Evolutionary conservation across 2,888 invertebrate species (phyloP).

Genomic region (Theristus sp.): DNA sequence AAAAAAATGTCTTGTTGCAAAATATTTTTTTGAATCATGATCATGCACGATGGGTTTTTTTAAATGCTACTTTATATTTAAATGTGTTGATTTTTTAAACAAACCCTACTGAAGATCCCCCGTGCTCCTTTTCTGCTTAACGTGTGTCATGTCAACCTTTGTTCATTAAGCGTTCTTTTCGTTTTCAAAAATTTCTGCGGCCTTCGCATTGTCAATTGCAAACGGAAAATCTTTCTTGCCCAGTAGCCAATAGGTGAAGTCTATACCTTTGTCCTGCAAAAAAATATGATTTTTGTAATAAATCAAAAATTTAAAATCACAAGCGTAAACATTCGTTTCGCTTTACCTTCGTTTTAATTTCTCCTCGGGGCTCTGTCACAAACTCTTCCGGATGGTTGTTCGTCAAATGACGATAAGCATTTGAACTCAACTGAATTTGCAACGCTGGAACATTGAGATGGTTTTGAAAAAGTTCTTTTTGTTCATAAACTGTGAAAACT

Average conservation of each 20-base stretch:
- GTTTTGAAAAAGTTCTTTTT: background rate
- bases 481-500: too few relatives aligned
- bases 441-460: background rate
- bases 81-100: too few relatives aligned
- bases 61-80: too few relatives aligned
- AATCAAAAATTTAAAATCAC: background rate
- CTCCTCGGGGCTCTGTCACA: background rate
- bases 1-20: too few relatives aligned
- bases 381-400: background rate
- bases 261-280: too few relatives aligned
- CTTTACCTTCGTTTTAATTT: background rate
- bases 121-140: too few relatives aligned
- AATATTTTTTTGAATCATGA: too few relatives aligned
- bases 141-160: too few relatives aligned
- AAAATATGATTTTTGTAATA: background rate
- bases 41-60: too few relatives aligned
- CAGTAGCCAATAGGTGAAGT: conserved; percentile 2
- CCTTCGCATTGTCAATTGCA: background rate
- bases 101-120: too few relatives aligned
- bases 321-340: background rate
- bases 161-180: background rate
- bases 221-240: background rate
- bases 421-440: background rate
- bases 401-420: background rate
- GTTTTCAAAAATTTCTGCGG: background rate